Conservation (phyloP, 2,797 vertebrate species). For the Kryptopterus vitreolus region DNA sequence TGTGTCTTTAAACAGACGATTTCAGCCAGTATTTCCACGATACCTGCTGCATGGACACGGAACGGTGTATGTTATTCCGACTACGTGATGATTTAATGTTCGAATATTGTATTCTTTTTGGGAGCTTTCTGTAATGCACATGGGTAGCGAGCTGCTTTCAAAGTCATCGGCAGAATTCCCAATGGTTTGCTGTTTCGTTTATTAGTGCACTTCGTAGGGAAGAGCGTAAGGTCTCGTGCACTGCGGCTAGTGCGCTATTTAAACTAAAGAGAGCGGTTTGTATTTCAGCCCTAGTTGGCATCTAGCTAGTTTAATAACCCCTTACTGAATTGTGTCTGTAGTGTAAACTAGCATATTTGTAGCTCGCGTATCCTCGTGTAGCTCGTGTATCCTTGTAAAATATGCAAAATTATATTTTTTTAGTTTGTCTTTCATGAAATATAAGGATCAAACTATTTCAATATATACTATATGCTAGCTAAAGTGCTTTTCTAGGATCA, state of each 20-base stretch:
- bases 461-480: not conserved
- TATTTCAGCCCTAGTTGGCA: not conserved
- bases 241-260: not conserved
- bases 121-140: not conserved
- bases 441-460: not conserved
- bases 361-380: no score
- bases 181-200: not conserved
- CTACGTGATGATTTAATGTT: not conserved
- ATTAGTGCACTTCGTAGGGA: not conserved
- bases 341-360: no score
- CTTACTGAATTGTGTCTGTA: not conserved
- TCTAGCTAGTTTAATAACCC: not conserved
- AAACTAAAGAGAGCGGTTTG: not conserved
- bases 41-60: slow-evolving; percentile 16
- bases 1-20: slow-evolving; percentile 64
- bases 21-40: slow-evolving; percentile 48
- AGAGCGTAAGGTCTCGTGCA: not conserved
- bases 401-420: not conserved
- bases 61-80: slow-evolving; percentile 60
- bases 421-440: not conserved
- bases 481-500: not conserved
- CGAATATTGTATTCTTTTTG: not conserved
- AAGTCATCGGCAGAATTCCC: not conserved
- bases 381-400: not conserved
- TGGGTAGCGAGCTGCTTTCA: not conserved